Percentiles rank a stretch among this genome's conserved stretches.
These are phyloP conservation scores for Tenthredo mesomela DNA, from an alignment of 2,888 invertebrate genomes.

Conservation along the genomic window DNA sequence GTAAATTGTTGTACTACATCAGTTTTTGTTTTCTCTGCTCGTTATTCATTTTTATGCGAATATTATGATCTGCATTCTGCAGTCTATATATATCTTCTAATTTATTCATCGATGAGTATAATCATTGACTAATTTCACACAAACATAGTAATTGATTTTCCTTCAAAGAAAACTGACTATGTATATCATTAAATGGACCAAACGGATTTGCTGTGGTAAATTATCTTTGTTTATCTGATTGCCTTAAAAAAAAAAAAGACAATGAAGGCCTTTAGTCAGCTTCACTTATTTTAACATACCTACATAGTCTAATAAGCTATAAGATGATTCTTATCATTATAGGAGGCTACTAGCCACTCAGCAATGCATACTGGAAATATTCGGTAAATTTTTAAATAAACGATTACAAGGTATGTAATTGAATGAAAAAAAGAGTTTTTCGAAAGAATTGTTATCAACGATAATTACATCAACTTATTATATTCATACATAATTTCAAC, in stretches of 20 bases:
- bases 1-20: slow-evolving; percentile 20
- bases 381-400: too few relatives aligned
- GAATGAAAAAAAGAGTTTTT: background rate
- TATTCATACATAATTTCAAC: slow-evolving; percentile 9
- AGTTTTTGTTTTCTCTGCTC: background rate
- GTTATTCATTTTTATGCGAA: background rate
- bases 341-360: background rate
- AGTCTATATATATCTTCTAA: too few relatives aligned
- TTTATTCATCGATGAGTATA: too few relatives aligned
- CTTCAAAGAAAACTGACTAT: background rate
- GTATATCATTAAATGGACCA: background rate
- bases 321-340: background rate
- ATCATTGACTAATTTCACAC: background rate
- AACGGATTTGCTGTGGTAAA: background rate
- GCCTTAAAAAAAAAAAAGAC: background rate
- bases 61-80: background rate
- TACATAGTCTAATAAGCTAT: background rate
- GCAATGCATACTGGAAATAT: background rate
- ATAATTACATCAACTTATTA: slow-evolving; percentile 1
- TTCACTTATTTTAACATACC: background rate
- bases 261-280: background rate
- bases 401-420: too few relatives aligned
- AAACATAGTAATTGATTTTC: background rate
- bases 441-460: background rate
- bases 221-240: background rate